These are phyloP conservation scores for Crocodylus rhombifer DNA, from an alignment of 2,797 vertebrate species.

Conservation along the genomic window DNA sequence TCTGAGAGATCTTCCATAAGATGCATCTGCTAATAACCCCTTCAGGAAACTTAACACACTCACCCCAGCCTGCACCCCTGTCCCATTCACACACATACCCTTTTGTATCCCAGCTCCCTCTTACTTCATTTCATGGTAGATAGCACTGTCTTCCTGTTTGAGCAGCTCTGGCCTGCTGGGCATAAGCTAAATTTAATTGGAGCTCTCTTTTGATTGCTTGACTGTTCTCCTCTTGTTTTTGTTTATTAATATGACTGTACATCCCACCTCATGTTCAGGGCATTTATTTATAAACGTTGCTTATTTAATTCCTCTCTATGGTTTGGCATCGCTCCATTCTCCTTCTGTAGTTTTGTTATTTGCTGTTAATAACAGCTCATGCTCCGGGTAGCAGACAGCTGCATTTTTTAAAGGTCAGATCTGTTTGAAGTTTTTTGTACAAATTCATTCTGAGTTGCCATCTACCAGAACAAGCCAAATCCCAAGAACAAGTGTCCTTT, in stretches of 20 bases:
- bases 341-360: background rate
- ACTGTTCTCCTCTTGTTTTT: background rate
- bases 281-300: background rate
- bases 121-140: background rate
- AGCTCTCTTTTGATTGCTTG: background rate
- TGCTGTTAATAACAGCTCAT: background rate
- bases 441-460: background rate
- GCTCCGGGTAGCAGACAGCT: background rate
- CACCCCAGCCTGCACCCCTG: background rate
- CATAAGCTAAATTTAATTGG: background rate
- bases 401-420: background rate
- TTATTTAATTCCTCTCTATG: background rate
- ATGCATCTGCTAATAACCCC: background rate
- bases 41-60: background rate
- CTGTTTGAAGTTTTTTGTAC: background rate
- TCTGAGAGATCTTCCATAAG: background rate
- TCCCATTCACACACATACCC: too few relatives aligned
- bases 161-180: background rate
- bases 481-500: rapidly evolving
- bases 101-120: background rate
- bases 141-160: background rate
- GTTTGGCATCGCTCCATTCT: background rate
- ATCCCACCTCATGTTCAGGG: background rate
- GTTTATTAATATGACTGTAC: background rate
- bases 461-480: background rate